Evolutionary conservation across 2,113 vertebrate species (phyloP).

Genomic region (Onychostruthus taczanowskii): DNA sequence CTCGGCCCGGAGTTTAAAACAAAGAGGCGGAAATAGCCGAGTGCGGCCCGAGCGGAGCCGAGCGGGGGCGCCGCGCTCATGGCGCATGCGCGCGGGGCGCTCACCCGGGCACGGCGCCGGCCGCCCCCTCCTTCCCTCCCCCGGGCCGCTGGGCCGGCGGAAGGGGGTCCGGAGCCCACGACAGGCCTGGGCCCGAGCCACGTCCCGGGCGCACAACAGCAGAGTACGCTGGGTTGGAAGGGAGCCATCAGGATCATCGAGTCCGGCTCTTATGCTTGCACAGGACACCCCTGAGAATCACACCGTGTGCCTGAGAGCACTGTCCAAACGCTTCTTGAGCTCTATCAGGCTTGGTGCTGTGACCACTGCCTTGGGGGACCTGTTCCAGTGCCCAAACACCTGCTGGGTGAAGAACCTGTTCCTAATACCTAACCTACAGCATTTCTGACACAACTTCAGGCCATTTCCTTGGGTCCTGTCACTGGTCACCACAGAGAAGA

Average conservation of each 20-base stretch:
- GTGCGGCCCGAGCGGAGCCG: constrained; percentile 39
- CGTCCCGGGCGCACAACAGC: too few species aligned
- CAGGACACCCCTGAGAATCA: neutral
- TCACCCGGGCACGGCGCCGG: neutral
- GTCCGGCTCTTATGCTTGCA: neutral
- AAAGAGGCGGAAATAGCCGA: constrained; percentile 82
- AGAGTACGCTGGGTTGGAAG: neutral
- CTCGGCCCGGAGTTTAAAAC: constrained; percentile 77
- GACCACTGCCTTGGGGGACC: neutral
- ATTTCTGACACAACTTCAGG: neutral
- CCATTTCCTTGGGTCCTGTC: neutral
- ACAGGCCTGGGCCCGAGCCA: rapidly evolving
- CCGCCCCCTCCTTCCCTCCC: neutral
- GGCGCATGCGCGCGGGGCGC: neutral
- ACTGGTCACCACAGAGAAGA: neutral
- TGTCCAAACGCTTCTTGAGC: neutral
- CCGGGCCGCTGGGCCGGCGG: neutral
- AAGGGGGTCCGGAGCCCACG: neutral
- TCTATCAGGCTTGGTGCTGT: neutral
- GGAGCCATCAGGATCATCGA: too few species aligned
- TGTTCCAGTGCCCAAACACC: rapidly evolving
- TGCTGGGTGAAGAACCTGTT: neutral
- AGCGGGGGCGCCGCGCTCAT: constrained; percentile 47
- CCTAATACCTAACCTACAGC: neutral
- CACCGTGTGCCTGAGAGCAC: neutral